Evolutionary conservation across 2,113 vertebrate genomes (phyloP).

Genomic region (Carassius gibelio): DNA sequence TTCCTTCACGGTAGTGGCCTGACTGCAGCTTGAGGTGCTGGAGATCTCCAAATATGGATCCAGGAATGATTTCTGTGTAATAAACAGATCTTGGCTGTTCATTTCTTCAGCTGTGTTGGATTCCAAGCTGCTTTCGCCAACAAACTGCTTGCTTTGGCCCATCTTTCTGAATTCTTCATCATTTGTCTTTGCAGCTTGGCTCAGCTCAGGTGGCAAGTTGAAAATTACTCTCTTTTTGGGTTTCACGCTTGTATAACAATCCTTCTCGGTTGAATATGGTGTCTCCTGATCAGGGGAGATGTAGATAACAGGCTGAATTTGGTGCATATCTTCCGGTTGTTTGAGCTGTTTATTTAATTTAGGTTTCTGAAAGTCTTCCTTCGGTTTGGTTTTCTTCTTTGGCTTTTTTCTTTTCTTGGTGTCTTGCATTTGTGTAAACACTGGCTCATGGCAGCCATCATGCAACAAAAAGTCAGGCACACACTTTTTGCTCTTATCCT

Average conservation of each 20-base stretch:
- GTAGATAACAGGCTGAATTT: neutral
- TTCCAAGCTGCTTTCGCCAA: constrained; percentile 23
- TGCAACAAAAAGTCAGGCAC: neutral
- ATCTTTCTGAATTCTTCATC: neutral
- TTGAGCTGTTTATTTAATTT: neutral
- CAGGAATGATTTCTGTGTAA: constrained; percentile 77
- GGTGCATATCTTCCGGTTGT: neutral
- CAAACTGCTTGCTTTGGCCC: neutral
- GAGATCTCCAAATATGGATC: constrained; percentile 50
- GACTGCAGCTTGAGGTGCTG: constrained; percentile 55
- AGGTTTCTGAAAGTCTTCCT: neutral
- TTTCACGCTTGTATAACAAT: neutral
- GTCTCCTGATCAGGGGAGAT: neutral
- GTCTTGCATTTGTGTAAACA: constrained; percentile 7
- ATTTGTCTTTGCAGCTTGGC: constrained; percentile 46
- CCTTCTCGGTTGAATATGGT: neutral
- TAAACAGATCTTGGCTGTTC: constrained; percentile 79
- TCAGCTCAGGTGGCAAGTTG: constrained; percentile 42
- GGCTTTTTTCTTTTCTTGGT: constrained; percentile 60
- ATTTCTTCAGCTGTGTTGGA: constrained; percentile 62
- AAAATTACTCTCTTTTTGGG: constrained; percentile 70
- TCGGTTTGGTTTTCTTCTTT: constrained; percentile 4
- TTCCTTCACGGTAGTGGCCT: neutral
- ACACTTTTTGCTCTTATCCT: constrained; percentile 34
- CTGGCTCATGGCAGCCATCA: neutral